Evolutionary conservation across 2,113 vertebrate genomes (phyloP).

Genomic region (Todiramphus chloris): DNA sequence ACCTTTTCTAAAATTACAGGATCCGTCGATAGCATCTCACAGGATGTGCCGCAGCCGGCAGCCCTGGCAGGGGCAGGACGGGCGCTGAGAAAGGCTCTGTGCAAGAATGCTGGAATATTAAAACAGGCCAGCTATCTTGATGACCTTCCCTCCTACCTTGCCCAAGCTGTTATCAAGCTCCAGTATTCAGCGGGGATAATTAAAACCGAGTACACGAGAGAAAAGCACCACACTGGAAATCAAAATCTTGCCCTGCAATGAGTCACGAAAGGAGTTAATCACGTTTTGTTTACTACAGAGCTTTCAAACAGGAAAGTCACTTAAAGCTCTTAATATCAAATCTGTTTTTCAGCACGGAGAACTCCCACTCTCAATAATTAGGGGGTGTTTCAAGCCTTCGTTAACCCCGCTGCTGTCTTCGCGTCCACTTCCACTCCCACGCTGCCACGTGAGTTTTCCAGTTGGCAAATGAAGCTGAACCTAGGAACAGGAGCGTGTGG

Average conservation of each 20-base stretch:
- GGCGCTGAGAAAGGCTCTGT: not conserved
- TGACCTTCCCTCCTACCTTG: slow-evolving; percentile 56
- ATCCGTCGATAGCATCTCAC: slow-evolving; percentile 30
- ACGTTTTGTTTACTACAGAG: slow-evolving; percentile 45
- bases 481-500: not conserved
- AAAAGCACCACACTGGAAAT: not conserved
- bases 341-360: not conserved
- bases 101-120: not conserved
- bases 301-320: not conserved
- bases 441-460: not conserved
- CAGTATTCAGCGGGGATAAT: not conserved
- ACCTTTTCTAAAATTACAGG: slow-evolving; percentile 33
- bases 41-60: slow-evolving; percentile 27
- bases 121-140: slow-evolving; percentile 29
- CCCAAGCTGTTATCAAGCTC: not conserved
- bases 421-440: not conserved
- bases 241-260: not conserved
- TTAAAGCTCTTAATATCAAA: not conserved
- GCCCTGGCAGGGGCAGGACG: not conserved
- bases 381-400: not conserved
- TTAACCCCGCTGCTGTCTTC: not conserved
- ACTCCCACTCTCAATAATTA: not conserved
- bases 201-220: not conserved
- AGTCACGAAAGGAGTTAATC: slow-evolving; percentile 1
- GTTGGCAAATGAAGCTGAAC: not conserved